Evolutionary conservation across 2,113 vertebrate genomes (phyloP).

Genomic region (Tympanuchus pallidicinctus): DNA sequence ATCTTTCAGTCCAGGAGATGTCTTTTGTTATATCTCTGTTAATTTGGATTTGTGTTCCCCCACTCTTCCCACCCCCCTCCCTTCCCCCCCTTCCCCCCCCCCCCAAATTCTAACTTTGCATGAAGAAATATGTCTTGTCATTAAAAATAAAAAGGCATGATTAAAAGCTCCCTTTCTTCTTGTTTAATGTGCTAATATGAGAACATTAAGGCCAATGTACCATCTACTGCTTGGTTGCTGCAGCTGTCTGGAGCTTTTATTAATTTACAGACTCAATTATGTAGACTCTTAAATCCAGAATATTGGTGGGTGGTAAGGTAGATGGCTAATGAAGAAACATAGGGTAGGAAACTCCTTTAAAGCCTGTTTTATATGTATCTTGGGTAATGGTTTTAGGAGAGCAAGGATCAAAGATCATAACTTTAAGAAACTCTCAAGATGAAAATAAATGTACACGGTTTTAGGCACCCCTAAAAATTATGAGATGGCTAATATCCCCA

Average conservation of each 20-base stretch:
- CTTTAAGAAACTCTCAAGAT: constrained; percentile 70
- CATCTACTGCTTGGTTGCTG: constrained; percentile 66
- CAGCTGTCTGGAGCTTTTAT: constrained; percentile 68
- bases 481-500: constrained; percentile 74
- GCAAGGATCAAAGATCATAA: constrained; percentile 76
- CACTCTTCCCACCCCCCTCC: not conserved
- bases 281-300: constrained; percentile 78
- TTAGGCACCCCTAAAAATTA: constrained; percentile 78
- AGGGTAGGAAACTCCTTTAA: constrained; percentile 78
- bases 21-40: constrained; percentile 58
- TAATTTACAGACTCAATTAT: constrained; percentile 79
- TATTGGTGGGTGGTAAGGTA: constrained; percentile 76
- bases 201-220: constrained; percentile 69
- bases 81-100: not conserved
- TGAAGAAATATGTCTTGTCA: constrained; percentile 59
- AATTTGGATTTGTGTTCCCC: constrained; percentile 21
- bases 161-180: constrained; percentile 74
- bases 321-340: constrained; percentile 78
- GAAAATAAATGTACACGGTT: constrained; percentile 62
- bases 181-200: constrained; percentile 77
- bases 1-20: constrained; percentile 33
- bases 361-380: constrained; percentile 78
- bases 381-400: constrained; percentile 76
- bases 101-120: constrained; percentile 47
- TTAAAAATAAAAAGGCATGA: constrained; percentile 18